Conservation (phyloP, 2,797 vertebrate genomes). For the Anisognathus igniventris region DNA sequence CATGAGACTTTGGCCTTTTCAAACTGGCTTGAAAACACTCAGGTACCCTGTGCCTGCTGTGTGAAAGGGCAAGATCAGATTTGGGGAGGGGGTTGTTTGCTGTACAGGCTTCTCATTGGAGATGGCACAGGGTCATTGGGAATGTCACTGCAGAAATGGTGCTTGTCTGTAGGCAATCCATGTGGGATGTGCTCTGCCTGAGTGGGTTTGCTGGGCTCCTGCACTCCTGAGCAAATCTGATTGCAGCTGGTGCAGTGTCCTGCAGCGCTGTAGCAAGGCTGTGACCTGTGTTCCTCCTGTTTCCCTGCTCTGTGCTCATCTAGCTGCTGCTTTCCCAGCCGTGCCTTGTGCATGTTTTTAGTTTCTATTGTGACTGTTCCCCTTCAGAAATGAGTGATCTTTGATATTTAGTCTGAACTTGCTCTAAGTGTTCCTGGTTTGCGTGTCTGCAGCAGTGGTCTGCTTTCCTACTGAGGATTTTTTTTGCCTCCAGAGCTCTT, state of each 20-base stretch:
- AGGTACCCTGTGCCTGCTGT: fast-evolving
- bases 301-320: neutral
- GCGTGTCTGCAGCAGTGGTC: neutral
- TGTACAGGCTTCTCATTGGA: neutral
- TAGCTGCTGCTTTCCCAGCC: neutral
- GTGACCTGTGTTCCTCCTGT: neutral
- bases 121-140: neutral
- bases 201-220: neutral
- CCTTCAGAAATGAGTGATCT: neutral
- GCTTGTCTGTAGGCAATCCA: neutral
- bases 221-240: neutral
- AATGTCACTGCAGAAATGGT: neutral
- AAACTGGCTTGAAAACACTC: neutral
- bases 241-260: neutral
- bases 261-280: fast-evolving
- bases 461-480: neutral
- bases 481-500: neutral
- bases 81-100: neutral
- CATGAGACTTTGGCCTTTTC: neutral
- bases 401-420: neutral
- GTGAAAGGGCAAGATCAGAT: neutral
- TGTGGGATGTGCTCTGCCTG: neutral
- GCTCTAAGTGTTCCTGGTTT: neutral
- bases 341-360: neutral
- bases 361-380: neutral